These are phyloP conservation scores for Dusona sp. DNA, from an alignment of 2,888 invertebrate genomes.

Conservation along the genomic window DNA sequence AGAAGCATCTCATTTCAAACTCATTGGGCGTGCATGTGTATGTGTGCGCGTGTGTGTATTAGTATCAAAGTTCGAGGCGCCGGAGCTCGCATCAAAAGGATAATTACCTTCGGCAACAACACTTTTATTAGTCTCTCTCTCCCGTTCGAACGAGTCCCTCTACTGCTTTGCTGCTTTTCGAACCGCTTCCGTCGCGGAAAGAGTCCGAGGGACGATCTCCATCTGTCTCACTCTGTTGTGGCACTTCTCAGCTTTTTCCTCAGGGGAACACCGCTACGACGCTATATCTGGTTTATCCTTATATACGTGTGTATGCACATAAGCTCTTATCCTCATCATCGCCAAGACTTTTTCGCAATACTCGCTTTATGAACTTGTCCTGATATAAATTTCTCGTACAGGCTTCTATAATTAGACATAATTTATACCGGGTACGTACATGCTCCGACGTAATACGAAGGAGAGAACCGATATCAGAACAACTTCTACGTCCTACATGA, in stretches of 20 bases:
- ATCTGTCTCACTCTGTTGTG: constrained; percentile 52
- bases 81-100: constrained; percentile 75
- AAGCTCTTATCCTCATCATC: constrained; percentile 50
- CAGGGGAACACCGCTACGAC: constrained; percentile 32
- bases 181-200: constrained; percentile 28
- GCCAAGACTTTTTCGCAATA: constrained; percentile 44
- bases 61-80: constrained; percentile 74
- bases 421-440: constrained; percentile 37
- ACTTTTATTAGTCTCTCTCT: constrained; percentile 70
- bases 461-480: constrained; percentile 28
- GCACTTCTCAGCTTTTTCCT: constrained; percentile 53
- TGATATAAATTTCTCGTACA: constrained; percentile 62
- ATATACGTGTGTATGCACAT: background rate
- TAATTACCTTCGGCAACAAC: constrained; percentile 73
- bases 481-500: constrained; percentile 14
- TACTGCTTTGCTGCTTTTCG: constrained; percentile 30
- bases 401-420: constrained; percentile 56
- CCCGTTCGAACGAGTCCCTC: constrained; percentile 15
- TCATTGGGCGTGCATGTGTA: constrained; percentile 37
- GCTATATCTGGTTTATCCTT: constrained; percentile 51
- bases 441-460: constrained; percentile 14
- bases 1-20: constrained; percentile 47
- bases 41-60: constrained; percentile 30
- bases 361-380: constrained; percentile 63
- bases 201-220: constrained; percentile 50